A percentile compares a stretch with the other conserved stretches of the same genome.
Conservation (phyloP, 1,140 invertebrate genomes). For the Cepaea nemoralis region DNA sequence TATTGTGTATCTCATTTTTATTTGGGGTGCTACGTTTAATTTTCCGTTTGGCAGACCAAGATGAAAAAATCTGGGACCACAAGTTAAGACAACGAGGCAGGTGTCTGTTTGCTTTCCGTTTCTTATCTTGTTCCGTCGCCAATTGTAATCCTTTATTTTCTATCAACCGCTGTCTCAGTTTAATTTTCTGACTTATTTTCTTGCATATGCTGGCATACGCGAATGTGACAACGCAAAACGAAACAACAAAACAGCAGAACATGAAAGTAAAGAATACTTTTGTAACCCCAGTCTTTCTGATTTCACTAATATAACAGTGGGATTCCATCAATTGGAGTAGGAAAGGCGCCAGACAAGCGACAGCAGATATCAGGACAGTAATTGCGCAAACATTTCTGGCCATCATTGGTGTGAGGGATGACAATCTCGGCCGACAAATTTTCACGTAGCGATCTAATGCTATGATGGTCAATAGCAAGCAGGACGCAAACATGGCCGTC, state of each 20-base stretch:
- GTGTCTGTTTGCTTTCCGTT: neutral
- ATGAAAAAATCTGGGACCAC: neutral
- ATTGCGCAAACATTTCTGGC: neutral
- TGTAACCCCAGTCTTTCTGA: too few relatives aligned
- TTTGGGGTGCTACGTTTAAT: neutral
- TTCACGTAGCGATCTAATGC: slow-evolving; percentile 26
- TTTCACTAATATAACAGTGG: neutral
- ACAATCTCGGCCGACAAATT: neutral
- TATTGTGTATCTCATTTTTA: too few relatives aligned
- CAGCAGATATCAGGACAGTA: neutral
- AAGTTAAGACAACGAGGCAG: neutral
- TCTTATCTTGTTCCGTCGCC: neutral
- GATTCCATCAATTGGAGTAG: neutral
- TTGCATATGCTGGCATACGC: slow-evolving; percentile 20
- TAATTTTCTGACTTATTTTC: slow-evolving; percentile 6
- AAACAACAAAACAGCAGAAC: slow-evolving; percentile 1
- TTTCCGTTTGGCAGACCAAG: neutral
- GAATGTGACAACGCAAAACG: slow-evolving; percentile 16
- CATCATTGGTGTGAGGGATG: neutral
- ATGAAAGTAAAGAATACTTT: neutral
- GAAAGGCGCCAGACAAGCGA: neutral
- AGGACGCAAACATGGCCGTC: slow-evolving; percentile 18
- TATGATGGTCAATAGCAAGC: neutral
- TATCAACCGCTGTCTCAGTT: neutral
- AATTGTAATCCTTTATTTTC: neutral